phyloP scores from a whole-genome alignment of 2,113 vertebrate genomes.

The Prinia subflava region DNA sequence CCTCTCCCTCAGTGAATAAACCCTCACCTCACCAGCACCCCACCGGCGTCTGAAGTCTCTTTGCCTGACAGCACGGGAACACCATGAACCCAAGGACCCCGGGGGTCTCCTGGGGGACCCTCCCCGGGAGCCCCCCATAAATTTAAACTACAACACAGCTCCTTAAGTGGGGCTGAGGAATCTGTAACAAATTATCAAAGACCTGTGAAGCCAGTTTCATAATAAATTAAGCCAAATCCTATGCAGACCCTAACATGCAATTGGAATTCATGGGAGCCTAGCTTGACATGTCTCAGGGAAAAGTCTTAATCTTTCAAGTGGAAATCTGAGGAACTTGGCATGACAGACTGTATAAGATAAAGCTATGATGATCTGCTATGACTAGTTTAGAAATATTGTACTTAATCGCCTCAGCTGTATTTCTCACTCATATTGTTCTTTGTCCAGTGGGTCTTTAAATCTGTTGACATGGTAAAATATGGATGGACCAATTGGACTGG shows the following conservation, averaged over 20 bases:
- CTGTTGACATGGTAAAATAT: neutral
- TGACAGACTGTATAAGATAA: conserved; percentile 28
- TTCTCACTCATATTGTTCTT: neutral
- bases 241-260: neutral
- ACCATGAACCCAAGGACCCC: no score
- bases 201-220: neutral
- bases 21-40: no score
- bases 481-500: neutral
- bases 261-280: conserved; percentile 32
- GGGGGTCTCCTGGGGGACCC: no score
- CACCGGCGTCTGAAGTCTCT: no score
- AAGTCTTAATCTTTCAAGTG: conserved; percentile 53
- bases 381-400: conserved; percentile 1
- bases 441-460: neutral
- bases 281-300: conserved; percentile 10
- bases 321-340: conserved; percentile 37
- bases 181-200: conserved; percentile 27
- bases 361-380: conserved; percentile 11
- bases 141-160: no score
- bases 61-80: no score
- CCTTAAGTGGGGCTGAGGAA: neutral
- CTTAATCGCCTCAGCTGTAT: conserved; percentile 17
- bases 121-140: no score
- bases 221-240: conserved; percentile 33
- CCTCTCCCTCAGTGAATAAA: no score